phyloP scores from a whole-genome alignment of 2,797 vertebrate genomes.

The Morus bassanus region DNA sequence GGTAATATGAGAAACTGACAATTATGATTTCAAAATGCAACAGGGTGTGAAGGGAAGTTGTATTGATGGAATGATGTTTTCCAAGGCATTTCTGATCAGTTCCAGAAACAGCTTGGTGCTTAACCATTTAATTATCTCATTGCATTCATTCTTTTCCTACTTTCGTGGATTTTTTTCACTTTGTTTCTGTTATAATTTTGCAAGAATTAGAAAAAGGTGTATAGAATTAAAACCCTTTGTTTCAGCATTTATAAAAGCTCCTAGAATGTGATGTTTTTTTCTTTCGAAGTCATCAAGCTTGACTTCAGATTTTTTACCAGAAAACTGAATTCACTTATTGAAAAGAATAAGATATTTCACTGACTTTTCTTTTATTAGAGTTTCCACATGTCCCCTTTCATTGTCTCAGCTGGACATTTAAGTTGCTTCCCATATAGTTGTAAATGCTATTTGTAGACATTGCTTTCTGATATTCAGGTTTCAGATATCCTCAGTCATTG shows the following conservation, averaged over 20 bases:
- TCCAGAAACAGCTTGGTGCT: not conserved
- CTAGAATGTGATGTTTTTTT: not conserved
- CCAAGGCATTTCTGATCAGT: not conserved
- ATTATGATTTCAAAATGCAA: not conserved
- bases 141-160: not conserved
- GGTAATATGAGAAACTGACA: not conserved
- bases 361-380: not conserved
- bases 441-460: not conserved
- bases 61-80: not conserved
- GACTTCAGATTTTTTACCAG: not conserved
- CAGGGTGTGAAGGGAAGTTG: not conserved
- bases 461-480: not conserved
- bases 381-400: not conserved
- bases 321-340: not conserved
- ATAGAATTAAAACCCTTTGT: not conserved
- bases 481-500: not conserved
- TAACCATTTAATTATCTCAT: not conserved
- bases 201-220: not conserved
- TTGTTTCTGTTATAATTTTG: not conserved
- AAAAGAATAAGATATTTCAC: not conserved
- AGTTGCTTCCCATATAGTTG: not conserved
- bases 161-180: not conserved
- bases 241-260: not conserved
- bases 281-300: not conserved
- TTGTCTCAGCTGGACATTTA: not conserved